Evolutionary conservation across 2,797 vertebrate genomes (phyloP).

Genomic region (Sebastes minor): DNA sequence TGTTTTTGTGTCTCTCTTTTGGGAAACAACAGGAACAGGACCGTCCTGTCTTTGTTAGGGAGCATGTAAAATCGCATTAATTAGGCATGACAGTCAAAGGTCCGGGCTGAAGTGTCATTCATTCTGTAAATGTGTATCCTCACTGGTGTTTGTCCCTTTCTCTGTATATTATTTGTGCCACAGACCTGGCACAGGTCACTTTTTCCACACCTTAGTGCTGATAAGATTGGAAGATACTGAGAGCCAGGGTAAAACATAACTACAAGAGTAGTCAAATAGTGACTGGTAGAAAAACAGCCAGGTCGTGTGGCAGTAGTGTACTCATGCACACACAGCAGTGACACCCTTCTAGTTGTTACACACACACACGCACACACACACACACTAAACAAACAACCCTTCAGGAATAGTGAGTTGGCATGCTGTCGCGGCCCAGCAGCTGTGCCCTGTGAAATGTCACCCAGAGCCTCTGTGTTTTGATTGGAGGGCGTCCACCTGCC

Average conservation of each 20-base stretch:
- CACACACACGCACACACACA: slow-evolving; percentile 27
- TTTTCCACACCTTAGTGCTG: slow-evolving; percentile 17
- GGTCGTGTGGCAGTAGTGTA: slow-evolving; percentile 6
- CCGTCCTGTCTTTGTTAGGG: not conserved
- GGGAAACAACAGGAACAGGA: not conserved
- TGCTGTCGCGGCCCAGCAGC: slow-evolving; percentile 80
- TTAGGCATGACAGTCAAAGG: not conserved
- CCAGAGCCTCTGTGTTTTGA: slow-evolving; percentile 74
- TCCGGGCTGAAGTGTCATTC: not conserved
- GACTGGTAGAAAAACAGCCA: slow-evolving; percentile 42
- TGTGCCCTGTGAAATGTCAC: slow-evolving; percentile 84
- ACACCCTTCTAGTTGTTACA: slow-evolving; percentile 52
- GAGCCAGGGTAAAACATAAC: slow-evolving; percentile 46
- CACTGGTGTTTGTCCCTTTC: not conserved
- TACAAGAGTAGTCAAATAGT: slow-evolving; percentile 47
- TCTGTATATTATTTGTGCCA: not conserved
- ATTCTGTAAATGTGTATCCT: slow-evolving; percentile 2
- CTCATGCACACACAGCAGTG: slow-evolving; percentile 19
- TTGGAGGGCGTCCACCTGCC: slow-evolving; percentile 77
- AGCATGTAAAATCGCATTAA: not conserved
- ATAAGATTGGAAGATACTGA: slow-evolving; percentile 9
- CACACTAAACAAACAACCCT: slow-evolving; percentile 78
- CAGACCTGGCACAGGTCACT: not conserved
- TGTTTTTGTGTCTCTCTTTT: not conserved
- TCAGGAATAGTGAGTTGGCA: slow-evolving; percentile 80